These are phyloP conservation scores for Coelogynopora nodosa DNA, from an alignment of 2,888 invertebrate species.

Conservation along the genomic window DNA sequence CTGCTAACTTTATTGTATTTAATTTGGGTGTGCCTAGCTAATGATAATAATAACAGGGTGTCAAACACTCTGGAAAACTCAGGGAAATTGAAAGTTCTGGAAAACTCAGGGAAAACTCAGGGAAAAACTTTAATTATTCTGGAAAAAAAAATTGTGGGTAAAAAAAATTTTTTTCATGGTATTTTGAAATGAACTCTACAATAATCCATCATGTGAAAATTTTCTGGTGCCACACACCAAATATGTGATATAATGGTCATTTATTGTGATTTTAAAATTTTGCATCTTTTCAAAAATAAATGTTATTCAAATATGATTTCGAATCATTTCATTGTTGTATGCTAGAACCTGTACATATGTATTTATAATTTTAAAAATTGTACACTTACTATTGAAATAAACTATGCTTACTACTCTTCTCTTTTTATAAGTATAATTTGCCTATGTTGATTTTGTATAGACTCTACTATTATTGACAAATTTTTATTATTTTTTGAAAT, in stretches of 20 bases:
- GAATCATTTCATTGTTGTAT: constrained; percentile 27
- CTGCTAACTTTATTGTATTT: too few relatives aligned
- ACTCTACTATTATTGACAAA: constrained; percentile 31
- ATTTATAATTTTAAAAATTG: constrained; percentile 31
- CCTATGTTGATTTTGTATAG: constrained; percentile 31
- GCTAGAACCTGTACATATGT: constrained; percentile 31
- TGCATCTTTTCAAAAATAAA: constrained; percentile 31
- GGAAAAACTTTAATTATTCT: constrained; percentile 24
- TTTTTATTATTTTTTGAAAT: constrained; percentile 31
- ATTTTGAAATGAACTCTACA: constrained; percentile 22
- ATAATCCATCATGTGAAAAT: constrained; percentile 28
- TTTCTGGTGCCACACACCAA: not conserved
- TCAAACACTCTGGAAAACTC: constrained; percentile 28
- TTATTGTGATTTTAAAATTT: constrained; percentile 28
- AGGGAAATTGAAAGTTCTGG: constrained; percentile 31
- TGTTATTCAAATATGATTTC: constrained; percentile 31
- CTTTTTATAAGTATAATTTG: constrained; percentile 31
- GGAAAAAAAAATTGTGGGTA: constrained; percentile 27
- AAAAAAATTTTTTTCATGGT: constrained; percentile 26
- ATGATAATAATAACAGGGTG: too few relatives aligned
- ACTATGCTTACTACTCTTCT: constrained; percentile 31
- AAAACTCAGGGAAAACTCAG: constrained; percentile 31
- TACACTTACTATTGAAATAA: constrained; percentile 31
- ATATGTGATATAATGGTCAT: constrained; percentile 28
- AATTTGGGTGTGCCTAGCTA: too few relatives aligned